Evolutionary conservation across 2,888 invertebrate species (phyloP).

Genomic region (Amphipoea oculea): DNA sequence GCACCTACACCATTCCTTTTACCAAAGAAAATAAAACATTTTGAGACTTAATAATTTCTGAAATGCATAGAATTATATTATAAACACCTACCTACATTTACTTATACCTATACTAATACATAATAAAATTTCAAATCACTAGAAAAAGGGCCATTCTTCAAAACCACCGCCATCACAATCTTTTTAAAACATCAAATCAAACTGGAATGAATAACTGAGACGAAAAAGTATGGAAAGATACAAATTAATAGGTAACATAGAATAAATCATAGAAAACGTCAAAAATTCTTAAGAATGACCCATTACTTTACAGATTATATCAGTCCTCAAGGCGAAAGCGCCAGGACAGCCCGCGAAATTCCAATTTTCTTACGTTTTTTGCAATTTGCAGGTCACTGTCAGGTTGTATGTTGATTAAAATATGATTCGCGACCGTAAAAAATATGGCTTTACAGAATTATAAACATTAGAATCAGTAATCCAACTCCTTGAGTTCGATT

Average conservation of each 20-base stretch:
- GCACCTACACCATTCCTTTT: conserved; percentile 48
- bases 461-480: not conserved
- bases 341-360: not conserved
- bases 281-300: not conserved
- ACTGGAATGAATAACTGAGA: conserved; percentile 30
- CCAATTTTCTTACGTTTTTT: not conserved
- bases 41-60: conserved; percentile 11
- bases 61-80: conserved; percentile 41
- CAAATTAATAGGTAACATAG: conserved; percentile 5
- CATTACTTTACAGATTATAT: not conserved
- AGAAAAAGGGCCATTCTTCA: not conserved
- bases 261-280: not conserved
- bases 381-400: not conserved
- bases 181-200: conserved; percentile 13
- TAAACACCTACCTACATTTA: conserved; percentile 15
- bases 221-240: not conserved
- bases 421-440: not conserved
- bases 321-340: not conserved
- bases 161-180: conserved; percentile 1
- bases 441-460: not conserved
- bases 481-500: too few species aligned
- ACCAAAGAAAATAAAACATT: conserved; percentile 9
- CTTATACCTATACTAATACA: conserved; percentile 25
- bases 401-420: not conserved
- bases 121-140: not conserved